Percentiles rank a stretch among this genome's conserved stretches.
These are phyloP conservation scores for Catonia carolina DNA, from an alignment of 2,888 invertebrate species.

Conservation along the genomic window DNA sequence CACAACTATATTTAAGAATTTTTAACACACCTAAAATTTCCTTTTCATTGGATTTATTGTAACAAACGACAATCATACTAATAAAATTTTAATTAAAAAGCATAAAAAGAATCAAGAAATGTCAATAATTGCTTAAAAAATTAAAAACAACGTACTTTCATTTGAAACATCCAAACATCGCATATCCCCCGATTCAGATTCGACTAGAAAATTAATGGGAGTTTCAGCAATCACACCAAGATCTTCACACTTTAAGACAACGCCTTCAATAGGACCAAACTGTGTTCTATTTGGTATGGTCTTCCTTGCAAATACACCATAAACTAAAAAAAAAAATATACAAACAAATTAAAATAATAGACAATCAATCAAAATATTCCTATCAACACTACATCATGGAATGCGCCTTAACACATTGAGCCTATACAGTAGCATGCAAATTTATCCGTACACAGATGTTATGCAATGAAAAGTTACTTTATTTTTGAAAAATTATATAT, in stretches of 20 bases:
- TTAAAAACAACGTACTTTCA: constrained; percentile 57
- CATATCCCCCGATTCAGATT: constrained; percentile 46
- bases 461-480: no score
- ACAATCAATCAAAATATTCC: neutral
- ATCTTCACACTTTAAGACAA: constrained; percentile 41
- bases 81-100: no score
- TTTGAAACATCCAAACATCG: constrained; percentile 53
- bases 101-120: no score
- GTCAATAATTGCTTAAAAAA: no score
- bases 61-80: no score
- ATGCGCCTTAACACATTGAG: no score
- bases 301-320: constrained; percentile 62
- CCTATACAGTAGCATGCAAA: no score
- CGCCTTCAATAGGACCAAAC: constrained; percentile 75
- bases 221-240: constrained; percentile 1
- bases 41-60: no score
- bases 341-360: neutral
- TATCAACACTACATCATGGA: neutral
- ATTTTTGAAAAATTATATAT: no score
- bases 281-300: constrained; percentile 61
- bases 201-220: constrained; percentile 46
- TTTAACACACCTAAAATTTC: no score
- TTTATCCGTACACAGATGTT: no score
- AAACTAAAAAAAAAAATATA: constrained; percentile 37
- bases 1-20: no score